A percentile compares a stretch with the other conserved stretches of the same genome.
Conservation (phyloP, 2,888 invertebrate genomes). For the Tenodera sinensis region DNA sequence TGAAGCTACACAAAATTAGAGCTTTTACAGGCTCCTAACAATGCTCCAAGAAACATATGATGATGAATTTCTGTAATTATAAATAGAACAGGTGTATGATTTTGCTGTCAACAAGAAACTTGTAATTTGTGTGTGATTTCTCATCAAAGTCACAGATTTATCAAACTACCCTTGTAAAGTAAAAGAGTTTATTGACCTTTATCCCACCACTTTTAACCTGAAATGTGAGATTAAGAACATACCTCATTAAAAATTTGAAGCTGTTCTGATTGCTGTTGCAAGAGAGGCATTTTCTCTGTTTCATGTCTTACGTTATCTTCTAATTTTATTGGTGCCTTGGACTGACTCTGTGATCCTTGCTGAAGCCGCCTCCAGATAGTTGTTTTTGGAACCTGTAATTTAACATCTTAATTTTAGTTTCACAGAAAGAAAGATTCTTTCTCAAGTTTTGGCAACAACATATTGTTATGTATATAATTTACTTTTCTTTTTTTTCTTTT, state of each 20-base stretch:
- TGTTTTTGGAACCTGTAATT: conserved; percentile 44
- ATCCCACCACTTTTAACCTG: neutral
- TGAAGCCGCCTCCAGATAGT: conserved; percentile 48
- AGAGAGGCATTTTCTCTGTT: neutral
- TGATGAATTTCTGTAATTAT: too few relatives aligned
- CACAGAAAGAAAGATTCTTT: neutral
- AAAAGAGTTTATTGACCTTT: neutral
- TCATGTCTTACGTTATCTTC: neutral
- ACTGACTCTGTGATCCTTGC: conserved; percentile 33
- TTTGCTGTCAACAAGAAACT: too few relatives aligned
- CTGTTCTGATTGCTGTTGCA: neutral
- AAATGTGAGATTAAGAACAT: neutral
- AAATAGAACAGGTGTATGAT: too few relatives aligned
- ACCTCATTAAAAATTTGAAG: neutral
- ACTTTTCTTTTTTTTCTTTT: too few relatives aligned
- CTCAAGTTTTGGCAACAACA: neutral
- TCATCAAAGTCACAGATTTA: too few relatives aligned
- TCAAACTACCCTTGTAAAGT: too few relatives aligned
- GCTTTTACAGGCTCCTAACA: too few relatives aligned
- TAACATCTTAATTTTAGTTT: neutral
- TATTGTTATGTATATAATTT: neutral
- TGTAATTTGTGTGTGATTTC: too few relatives aligned
- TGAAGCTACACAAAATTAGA: too few relatives aligned
- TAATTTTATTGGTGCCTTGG: neutral
- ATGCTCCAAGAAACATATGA: too few relatives aligned